Base-by-base conservation (phyloP, 2,113 vertebrate species). In the Malurus melanocephalus region DNA sequence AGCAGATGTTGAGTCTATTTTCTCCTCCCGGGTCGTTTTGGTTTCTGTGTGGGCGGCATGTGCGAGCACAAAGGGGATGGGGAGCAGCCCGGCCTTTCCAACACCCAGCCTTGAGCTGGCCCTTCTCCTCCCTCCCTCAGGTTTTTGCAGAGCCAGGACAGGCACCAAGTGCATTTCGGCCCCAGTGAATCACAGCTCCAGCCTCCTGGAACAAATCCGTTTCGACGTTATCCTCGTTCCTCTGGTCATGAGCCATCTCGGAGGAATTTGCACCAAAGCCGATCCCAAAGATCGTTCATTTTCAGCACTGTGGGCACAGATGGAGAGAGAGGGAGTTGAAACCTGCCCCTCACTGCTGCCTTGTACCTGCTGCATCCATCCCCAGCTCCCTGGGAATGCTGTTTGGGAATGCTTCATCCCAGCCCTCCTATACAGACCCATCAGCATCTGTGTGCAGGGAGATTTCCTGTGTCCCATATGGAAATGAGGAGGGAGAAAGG, bases 41-140 rank as follows among this genome's bases (percentile, higher is more conserved):
- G 96, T 93, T 96, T 96, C 90, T 97, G 98, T 64, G 97, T 97
- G 97, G 96, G 97, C 90, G 95, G 97, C 92, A 97, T 95, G 95
- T 86, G 92, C 79, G 95, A 97, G 86, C 96, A 95, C 95, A 97
- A 97, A 98, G 96, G 97, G 97, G 97, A 96, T 93, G 96, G 96
- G 96, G 94, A 96, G 84, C 91, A 94, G 60, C 71, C 42, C 42
- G 87, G 92, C 92, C 96, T 96, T 95, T 53, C 72, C 67, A 71
- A 24, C 72, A 61, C 72, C 57, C 45, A 40, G 4, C 51, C 49
- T 62, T 55, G 27, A 90, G 80, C 62, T 3, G 1, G 24, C 38
- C 23, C 60, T 87, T 66, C 53, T 75, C 11, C 7, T 11, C 2
- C 2, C 51, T 26, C 43, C 45, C 17, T 10, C 0, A 0, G 23